Base-by-base conservation (phyloP, 2,797 vertebrate species). In the Apogon hyalosoma region DNA sequence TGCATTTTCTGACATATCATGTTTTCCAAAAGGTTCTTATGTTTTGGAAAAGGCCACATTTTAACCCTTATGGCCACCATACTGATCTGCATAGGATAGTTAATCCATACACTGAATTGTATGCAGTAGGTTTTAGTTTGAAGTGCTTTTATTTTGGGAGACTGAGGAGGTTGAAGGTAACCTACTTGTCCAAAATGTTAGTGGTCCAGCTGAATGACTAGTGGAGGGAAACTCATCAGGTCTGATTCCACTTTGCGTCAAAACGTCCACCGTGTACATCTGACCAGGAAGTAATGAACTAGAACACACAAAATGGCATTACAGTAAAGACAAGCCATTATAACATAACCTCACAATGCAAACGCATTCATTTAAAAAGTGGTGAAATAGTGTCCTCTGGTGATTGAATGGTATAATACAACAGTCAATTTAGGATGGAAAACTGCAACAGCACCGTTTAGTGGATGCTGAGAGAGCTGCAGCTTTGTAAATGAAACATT, bases 131-230 rank as follows among this genome's bases (percentile, higher is more conserved):
- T 28, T 28, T 28, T 28, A 28, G 24, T 28, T 28, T 6, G 5
- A 4, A 6, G 6, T 28, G 24, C 24, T 28, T 28, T 28, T 6
- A 28, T 28, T 28, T 1, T 28, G 2, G 24, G 3, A 28, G 24
- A 4, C 5, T 28, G 24, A 28, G 4, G 24, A 28, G 24, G 24
- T 28, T 28, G 5, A 6, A 8, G 19, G 42, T 14, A 62, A 94
- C 96, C 87, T 90, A 99, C 98, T 94, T 13, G 97, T 99, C 96
- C 97, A 99, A 79, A 96, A 93, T 0, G 87, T 88, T 50, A 97
- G 83, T 0, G 96, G 96, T 21, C 94, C 93, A 0, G 94, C 94
- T 54, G 95, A 94, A 86, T 95, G 93, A 61, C 97, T 97, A 68
- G 96, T 96, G 0, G 96, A 95, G 33, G 94, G 93, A 50, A 92